A percentile compares a stretch with the other conserved stretches of the same genome.
Conservation (phyloP, 1,140 invertebrate species). For the Zaprionus lachaisei region DNA sequence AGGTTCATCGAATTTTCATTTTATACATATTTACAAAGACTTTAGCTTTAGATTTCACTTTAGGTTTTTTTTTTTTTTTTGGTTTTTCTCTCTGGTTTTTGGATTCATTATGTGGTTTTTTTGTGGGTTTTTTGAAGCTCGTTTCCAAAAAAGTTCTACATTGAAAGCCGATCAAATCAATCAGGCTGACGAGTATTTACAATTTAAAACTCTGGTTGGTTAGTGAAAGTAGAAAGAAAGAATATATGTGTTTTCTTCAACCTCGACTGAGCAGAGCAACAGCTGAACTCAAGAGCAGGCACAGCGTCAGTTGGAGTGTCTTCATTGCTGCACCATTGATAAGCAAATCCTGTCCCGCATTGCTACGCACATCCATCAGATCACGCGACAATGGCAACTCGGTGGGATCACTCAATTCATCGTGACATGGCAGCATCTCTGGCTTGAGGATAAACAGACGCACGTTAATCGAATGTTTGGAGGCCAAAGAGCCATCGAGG, state of each 20-base stretch:
- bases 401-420: slow-evolving; percentile 87
- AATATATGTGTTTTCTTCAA: slow-evolving; percentile 26
- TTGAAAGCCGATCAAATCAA: slow-evolving; percentile 38
- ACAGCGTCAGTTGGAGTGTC: slow-evolving; percentile 12
- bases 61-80: slow-evolving; percentile 9
- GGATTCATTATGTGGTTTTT: slow-evolving; percentile 8
- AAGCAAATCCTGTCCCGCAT: slow-evolving; percentile 66
- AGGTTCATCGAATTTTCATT: slow-evolving; percentile 48
- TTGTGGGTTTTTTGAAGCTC: slow-evolving; percentile 63
- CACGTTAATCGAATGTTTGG: slow-evolving; percentile 72
- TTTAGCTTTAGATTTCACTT: slow-evolving; percentile 34
- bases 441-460: slow-evolving; percentile 87
- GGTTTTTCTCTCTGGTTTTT: slow-evolving; percentile 27
- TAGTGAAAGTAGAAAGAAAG: not conserved
- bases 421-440: slow-evolving; percentile 88
- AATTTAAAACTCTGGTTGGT: slow-evolving; percentile 31
- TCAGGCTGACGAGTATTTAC: slow-evolving; percentile 44
- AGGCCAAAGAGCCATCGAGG: slow-evolving; percentile 56
- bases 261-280: slow-evolving; percentile 46
- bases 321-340: slow-evolving; percentile 24
- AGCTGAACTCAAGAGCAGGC: slow-evolving; percentile 17
- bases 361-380: slow-evolving; percentile 81
- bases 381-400: slow-evolving; percentile 86
- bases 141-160: slow-evolving; percentile 59
- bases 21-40: slow-evolving; percentile 74